Percentiles rank a stretch among this genome's conserved stretches.
These are phyloP conservation scores for Drosophila anomalata DNA, from an alignment of 2,888 invertebrate genomes.

Conservation along the genomic window DNA sequence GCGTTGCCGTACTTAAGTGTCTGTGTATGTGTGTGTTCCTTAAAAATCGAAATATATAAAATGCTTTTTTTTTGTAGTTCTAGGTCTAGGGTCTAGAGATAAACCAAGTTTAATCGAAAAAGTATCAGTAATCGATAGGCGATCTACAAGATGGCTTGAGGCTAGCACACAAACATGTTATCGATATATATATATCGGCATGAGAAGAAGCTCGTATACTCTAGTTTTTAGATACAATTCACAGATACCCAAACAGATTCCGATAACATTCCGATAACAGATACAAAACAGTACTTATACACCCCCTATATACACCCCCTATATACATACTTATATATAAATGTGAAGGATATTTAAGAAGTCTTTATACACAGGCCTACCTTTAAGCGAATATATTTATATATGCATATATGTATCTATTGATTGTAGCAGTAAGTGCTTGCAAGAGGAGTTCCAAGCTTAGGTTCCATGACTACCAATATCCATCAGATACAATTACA, in stretches of 20 bases:
- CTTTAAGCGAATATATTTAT: slow-evolving; percentile 56
- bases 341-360: slow-evolving; percentile 55
- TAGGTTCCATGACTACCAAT: background rate
- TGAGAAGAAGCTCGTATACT: slow-evolving; percentile 14
- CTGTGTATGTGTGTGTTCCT: slow-evolving; percentile 24
- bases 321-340: slow-evolving; percentile 15
- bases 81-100: slow-evolving; percentile 21
- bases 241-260: background rate
- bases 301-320: slow-evolving; percentile 11
- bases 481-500: background rate
- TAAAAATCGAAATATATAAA: slow-evolving; percentile 7
- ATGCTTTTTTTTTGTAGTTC: slow-evolving; percentile 22
- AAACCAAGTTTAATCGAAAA: slow-evolving; percentile 58
- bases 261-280: background rate
- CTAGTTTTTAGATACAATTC: slow-evolving; percentile 47
- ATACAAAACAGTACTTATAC: slow-evolving; percentile 21
- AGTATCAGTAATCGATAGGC: slow-evolving; percentile 44
- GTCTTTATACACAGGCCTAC: slow-evolving; percentile 50
- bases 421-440: slow-evolving; percentile 64
- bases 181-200: background rate
- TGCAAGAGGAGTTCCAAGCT: slow-evolving; percentile 40
- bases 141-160: slow-evolving; percentile 18
- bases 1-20: slow-evolving; percentile 28
- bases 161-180: background rate
- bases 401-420: slow-evolving; percentile 52